Conservation (phyloP, 2,113 vertebrate species). For the Tychaedon coryphoeus region DNA sequence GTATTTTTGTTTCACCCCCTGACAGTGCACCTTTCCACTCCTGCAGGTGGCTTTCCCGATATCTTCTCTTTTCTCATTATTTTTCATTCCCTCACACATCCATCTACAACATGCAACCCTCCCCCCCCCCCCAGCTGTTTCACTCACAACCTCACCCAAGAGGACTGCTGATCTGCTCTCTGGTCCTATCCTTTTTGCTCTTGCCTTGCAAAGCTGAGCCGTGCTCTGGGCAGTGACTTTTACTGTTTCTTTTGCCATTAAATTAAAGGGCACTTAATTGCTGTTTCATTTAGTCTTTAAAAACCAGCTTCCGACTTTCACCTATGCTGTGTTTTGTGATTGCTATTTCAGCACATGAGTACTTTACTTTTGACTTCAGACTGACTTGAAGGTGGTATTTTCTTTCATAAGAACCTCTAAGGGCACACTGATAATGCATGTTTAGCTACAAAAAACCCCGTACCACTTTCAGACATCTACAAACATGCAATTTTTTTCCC, state of each 20-base stretch:
- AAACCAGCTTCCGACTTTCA: neutral
- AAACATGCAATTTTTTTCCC: neutral
- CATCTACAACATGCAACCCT: neutral
- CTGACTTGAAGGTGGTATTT: neutral
- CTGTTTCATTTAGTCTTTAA: neutral
- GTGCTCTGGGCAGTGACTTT: neutral
- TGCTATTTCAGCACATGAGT: neutral
- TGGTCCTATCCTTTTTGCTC: neutral
- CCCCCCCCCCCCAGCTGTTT: neutral
- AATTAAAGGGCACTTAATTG: neutral
- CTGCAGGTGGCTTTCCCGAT: neutral
- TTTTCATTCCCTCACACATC: neutral
- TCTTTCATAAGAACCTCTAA: neutral
- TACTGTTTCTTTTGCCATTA: neutral
- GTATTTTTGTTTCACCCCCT: neutral
- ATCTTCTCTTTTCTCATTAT: neutral
- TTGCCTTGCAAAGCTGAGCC: neutral
- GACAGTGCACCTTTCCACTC: neutral
- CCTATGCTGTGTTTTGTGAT: neutral
- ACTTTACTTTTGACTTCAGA: constrained; percentile 44
- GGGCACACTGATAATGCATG: neutral
- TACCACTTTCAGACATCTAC: neutral
- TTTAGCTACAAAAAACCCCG: neutral
- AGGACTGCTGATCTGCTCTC: neutral
- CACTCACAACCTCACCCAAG: neutral